Base-by-base conservation (phyloP, 2,888 invertebrate species). In the Ecliptopera silaceata region DNA sequence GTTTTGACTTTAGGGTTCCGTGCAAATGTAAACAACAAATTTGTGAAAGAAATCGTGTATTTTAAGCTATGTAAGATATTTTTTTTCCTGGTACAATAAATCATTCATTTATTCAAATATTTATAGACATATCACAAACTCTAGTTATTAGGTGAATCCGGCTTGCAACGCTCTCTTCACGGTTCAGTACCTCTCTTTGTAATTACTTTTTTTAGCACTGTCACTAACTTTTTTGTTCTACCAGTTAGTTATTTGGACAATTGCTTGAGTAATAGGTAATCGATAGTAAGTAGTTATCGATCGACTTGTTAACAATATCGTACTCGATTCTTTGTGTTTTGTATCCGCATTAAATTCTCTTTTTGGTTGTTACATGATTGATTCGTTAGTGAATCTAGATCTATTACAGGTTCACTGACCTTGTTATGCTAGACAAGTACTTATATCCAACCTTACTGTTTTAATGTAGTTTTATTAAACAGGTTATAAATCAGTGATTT, bases 151-250 rank as follows among this genome's bases (percentile, higher is more conserved):
- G 64, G 68, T 66, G 70, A 74, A 77, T 81, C 80, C 79, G 79
- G 78, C 72, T 56, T 79, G 80, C 75, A 82, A 84, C 79, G 75
- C 67, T 81, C 79, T 80, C 79, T 84, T 84, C 83, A 83, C 80
- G 88, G 86, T 77, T 88, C 75, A 84, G 70, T 86, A 86, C 77
- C 61, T 64, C 53, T 60, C 72, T 74, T 73, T 73, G 81, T 80
- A 79, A 79, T 84, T 78, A 74, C 74, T 61, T 82, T 84, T 85
- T 80, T 81, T 20, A 20, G 20, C 20, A 32, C 26, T 26, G 6
- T 26, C 26, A 26, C 26, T 36, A 2, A 34, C 34, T 36, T 36
- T 36, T 36, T 36, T 13, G 59, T 61, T 57, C 56, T 56, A 63
- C 59, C 8, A 26, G 11, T 62, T 20, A n/a, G 53, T 51, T 63